phyloP scores from a whole-genome alignment of 2,797 vertebrate genomes.

The Picus viridis region DNA sequence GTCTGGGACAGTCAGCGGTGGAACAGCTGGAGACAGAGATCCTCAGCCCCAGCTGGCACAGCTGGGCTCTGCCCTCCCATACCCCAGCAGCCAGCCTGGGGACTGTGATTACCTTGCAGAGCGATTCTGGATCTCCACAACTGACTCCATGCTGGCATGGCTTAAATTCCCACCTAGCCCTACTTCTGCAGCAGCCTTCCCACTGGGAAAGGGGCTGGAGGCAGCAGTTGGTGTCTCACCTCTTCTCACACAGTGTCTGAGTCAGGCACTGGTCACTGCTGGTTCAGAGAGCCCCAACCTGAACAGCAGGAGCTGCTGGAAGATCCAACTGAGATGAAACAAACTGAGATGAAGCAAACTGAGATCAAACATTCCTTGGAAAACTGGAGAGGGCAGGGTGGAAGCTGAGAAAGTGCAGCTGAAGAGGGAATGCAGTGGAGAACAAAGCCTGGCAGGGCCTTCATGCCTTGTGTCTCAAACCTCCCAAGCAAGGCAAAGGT shows the following conservation, averaged over 20 bases:
- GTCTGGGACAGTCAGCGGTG: background rate
- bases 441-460: background rate
- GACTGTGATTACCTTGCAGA: background rate
- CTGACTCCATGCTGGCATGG: background rate
- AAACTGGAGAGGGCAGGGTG: background rate
- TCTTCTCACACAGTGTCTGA: background rate
- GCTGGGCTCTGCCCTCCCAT: background rate
- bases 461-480: background rate
- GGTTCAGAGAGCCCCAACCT: background rate
- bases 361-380: background rate
- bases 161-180: background rate
- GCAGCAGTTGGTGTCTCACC: background rate
- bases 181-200: background rate
- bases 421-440: background rate
- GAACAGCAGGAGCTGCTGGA: background rate
- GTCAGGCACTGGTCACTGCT: background rate
- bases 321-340: background rate
- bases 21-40: background rate
- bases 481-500: background rate
- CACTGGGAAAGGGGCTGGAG: background rate
- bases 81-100: background rate
- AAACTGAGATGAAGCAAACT: no score
- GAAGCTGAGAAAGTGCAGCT: background rate
- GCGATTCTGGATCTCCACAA: background rate
- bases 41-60: background rate